Evolutionary conservation across 2,888 invertebrate genomes (phyloP).

Genomic region (Dynastes maya): DNA sequence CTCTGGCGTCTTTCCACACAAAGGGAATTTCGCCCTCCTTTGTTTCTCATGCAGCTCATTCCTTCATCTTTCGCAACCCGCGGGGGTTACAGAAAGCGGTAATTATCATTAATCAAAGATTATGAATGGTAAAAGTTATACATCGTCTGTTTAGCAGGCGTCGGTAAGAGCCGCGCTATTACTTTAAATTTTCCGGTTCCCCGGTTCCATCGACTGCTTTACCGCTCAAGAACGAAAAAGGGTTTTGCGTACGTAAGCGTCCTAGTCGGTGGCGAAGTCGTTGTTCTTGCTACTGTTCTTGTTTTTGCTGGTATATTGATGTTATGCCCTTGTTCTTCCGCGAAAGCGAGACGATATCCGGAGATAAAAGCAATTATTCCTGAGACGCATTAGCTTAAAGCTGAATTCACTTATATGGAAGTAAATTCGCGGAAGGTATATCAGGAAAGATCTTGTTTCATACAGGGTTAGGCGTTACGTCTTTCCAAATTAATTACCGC

Average conservation of each 20-base stretch:
- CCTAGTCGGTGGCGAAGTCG: constrained; percentile 2
- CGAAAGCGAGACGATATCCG: constrained; percentile 53
- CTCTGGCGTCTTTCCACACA: background rate
- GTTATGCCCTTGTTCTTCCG: background rate
- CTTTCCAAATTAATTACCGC: constrained; percentile 5
- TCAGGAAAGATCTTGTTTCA: background rate
- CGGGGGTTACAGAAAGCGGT: constrained; percentile 57
- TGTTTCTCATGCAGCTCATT: constrained; percentile 54
- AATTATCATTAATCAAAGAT: constrained; percentile 70
- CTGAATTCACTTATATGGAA: background rate
- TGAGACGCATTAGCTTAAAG: constrained; percentile 60
- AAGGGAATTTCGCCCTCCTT: constrained; percentile 48
- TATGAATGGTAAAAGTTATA: constrained; percentile 70
- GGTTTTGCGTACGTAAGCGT: constrained; percentile 11
- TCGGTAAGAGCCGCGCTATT: constrained; percentile 43
- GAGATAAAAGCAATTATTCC: constrained; percentile 63
- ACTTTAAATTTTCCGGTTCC: constrained; percentile 64
- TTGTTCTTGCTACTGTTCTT: background rate
- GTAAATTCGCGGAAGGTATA: constrained; percentile 36
- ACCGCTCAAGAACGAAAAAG: constrained; percentile 12
- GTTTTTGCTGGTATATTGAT: background rate
- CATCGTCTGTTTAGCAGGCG: constrained; percentile 62
- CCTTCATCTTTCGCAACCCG: constrained; percentile 65
- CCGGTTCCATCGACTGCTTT: background rate
- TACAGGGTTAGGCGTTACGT: background rate